These are phyloP conservation scores for Torymus texanus DNA, from an alignment of 2,888 invertebrate genomes.

Conservation along the genomic window DNA sequence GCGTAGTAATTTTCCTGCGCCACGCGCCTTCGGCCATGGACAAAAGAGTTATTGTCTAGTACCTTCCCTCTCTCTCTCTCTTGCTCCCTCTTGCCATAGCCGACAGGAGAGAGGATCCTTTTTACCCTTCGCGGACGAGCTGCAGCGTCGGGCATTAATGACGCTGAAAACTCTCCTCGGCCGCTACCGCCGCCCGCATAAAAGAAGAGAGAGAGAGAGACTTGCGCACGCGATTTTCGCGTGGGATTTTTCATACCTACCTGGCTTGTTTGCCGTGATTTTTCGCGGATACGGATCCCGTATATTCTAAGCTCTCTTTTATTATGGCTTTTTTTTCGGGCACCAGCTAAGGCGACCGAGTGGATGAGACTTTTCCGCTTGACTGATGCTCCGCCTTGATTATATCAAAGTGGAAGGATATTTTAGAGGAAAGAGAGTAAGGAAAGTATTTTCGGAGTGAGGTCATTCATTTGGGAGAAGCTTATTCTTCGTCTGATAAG, in stretches of 20 bases:
- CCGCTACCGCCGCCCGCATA: too few species aligned
- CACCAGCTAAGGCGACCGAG: not conserved
- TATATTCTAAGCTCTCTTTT: not conserved
- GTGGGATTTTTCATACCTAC: not conserved
- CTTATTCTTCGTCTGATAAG: too few species aligned
- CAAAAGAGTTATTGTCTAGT: slow-evolving; percentile 69
- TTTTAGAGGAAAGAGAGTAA: too few species aligned
- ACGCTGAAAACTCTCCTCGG: slow-evolving; percentile 42
- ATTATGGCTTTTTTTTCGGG: not conserved
- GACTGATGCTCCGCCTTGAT: too few species aligned
- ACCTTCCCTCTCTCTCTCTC: slow-evolving; percentile 21
- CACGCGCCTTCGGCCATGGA: slow-evolving; percentile 67
- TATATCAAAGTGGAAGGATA: too few species aligned
- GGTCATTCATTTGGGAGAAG: too few species aligned
- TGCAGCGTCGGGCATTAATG: slow-evolving; percentile 48
- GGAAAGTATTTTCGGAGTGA: too few species aligned
- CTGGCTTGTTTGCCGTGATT: not conserved
- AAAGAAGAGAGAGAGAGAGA: too few species aligned
- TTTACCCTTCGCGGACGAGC: slow-evolving; percentile 13
- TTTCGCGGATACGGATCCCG: not conserved
- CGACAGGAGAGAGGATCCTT: slow-evolving; percentile 32
- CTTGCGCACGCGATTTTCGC: slow-evolving; percentile 3
- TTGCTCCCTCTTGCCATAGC: not conserved
- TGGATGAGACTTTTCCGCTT: not conserved
- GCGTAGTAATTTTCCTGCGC: slow-evolving; percentile 66